phyloP scores from a whole-genome alignment of 1,140 invertebrate species.

The Chionoecetes opilio region DNA sequence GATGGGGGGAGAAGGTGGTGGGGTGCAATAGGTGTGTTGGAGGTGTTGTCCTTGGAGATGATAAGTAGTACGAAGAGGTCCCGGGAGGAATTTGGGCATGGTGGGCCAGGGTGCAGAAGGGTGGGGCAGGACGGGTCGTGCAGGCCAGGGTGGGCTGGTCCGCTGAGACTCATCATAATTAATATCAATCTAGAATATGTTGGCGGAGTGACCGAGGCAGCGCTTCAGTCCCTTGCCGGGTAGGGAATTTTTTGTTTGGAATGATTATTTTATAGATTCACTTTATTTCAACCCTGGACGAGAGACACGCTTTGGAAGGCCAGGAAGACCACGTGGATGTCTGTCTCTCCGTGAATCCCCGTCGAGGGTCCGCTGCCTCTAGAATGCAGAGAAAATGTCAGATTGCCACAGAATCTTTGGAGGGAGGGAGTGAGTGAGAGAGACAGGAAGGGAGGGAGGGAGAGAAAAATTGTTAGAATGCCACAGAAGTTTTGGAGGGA shows the following conservation, averaged over 20 bases:
- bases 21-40: neutral
- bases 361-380: neutral
- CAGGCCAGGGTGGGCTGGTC: neutral
- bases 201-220: neutral
- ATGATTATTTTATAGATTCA: constrained; percentile 4
- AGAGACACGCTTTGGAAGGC: neutral
- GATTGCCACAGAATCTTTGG: neutral
- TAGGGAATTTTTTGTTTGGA: neutral
- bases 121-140: neutral
- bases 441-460: constrained; percentile 50
- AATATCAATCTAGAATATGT: neutral
- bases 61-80: neutral
- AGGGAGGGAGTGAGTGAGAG: constrained; percentile 49
- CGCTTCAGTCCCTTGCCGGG: neutral
- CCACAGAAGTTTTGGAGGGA: too few relatives aligned
- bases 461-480: too few relatives aligned
- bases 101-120: neutral
- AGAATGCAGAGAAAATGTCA: neutral
- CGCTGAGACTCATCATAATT: constrained; percentile 20
- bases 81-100: neutral
- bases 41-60: neutral
- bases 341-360: neutral
- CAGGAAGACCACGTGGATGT: neutral
- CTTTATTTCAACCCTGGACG: neutral
- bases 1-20: neutral